Base-by-base conservation (phyloP, 2,888 invertebrate genomes). In the Linnaemya vulpina region DNA sequence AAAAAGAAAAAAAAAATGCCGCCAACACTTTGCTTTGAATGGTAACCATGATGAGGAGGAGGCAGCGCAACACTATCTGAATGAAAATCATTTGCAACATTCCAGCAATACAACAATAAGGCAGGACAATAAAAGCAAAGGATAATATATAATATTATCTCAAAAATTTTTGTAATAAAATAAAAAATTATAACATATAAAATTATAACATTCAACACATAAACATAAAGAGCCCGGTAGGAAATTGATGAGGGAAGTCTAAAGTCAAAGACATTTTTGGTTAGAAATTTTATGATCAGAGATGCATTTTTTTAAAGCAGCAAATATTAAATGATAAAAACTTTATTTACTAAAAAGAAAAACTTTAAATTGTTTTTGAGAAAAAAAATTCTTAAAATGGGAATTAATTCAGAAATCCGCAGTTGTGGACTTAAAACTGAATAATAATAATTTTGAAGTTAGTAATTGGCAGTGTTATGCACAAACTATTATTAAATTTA, bases 111-210 rank as follows among this genome's bases (percentile, higher is more conserved):
- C 20, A 62, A 22, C 46, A 51, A 20, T 40, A 63, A 63, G 40
- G 40, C 49, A 53, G 43, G 30, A 75, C 63, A 75, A 43, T 55
- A 65, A 53, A 8, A 43, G 22, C 15, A 65, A n/a, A 43, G 46
- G 22, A 55, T 65, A 67, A 76, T 67, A 76, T 43, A 76, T 76
- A 17, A 73, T 58, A 60, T 43, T 53, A 53, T 53, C 25, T 53
- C 55, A 15, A 43, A 46, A 58, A 17, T 67, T 55, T 63, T 40
- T 63, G n/a, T 55, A 75, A 65, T 67, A 58, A 65, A 55, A 67
- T 35, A 49, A 60, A 15, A 65, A n/a, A 30, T 30, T 30, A 3
- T 30, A 3, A 3, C 53, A 25, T n/a, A n/a, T 17, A 49, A 62
- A 35, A 43, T 25, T 13, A 55, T 25, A 65, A 46, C 10, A 35